These are phyloP conservation scores for Condylura cristata DNA, from an alignment of 2,113 vertebrate genomes.

Conservation along the genomic window DNA sequence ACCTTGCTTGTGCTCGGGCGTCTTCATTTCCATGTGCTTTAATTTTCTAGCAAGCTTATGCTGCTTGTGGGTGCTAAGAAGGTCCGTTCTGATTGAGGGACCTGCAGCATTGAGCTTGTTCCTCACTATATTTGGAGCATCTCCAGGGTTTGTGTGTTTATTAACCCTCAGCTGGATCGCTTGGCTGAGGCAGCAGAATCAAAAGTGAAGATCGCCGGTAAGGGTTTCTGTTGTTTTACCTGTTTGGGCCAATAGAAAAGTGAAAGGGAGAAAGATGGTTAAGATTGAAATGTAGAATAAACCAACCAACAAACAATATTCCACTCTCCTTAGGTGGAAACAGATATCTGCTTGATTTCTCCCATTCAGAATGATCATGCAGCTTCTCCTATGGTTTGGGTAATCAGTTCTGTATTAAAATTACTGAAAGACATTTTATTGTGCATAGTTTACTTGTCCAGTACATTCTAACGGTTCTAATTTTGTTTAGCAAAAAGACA, in stretches of 20 bases:
- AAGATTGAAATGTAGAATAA: neutral
- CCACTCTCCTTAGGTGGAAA: conserved; percentile 33
- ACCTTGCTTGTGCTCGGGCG: neutral
- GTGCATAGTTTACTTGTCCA: conserved; percentile 1
- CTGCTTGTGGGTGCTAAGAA: neutral
- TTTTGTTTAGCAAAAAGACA: conserved; percentile 32
- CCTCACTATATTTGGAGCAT: neutral
- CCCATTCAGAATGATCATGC: neutral
- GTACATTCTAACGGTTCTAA: conserved; percentile 38
- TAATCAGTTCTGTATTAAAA: neutral
- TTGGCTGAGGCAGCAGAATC: conserved; percentile 43
- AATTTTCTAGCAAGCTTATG: conserved; percentile 39
- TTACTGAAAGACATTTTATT: conserved; percentile 30
- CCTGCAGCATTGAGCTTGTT: neutral
- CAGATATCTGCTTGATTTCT: neutral
- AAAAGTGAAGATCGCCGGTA: conserved; percentile 23
- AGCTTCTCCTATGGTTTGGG: neutral
- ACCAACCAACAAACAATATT: neutral
- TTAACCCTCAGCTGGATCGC: conserved; percentile 37
- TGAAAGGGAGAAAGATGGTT: neutral
- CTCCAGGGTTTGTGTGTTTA: conserved; percentile 49
- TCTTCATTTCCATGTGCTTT: conserved; percentile 13
- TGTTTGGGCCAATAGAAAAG: conserved; percentile 53
- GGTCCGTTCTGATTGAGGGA: neutral
- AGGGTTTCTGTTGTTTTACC: conserved; percentile 58